phyloP scores from a whole-genome alignment of 1,140 invertebrate genomes.

The Dreissena polymorpha region DNA sequence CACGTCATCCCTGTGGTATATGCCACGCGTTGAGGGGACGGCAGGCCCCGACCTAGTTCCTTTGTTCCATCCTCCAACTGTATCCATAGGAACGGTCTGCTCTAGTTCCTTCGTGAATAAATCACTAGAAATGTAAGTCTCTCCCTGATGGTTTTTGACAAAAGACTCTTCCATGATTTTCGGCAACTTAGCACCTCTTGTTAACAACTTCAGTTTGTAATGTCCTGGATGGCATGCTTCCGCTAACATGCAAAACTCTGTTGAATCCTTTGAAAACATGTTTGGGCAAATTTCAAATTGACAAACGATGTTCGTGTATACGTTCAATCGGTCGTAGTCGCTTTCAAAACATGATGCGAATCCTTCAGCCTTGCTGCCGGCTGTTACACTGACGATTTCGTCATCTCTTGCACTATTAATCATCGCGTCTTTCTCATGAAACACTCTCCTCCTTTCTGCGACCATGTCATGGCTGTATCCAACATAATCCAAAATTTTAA shows the following conservation, averaged over 20 bases:
- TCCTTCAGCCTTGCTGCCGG: no score
- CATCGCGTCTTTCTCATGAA: background rate
- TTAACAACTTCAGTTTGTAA: background rate
- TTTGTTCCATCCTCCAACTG: slow-evolving; percentile 7
- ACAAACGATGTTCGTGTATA: background rate
- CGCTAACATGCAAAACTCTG: background rate
- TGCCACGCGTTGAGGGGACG: background rate
- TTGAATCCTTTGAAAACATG: background rate
- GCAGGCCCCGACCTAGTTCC: background rate
- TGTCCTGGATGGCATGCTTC: slow-evolving; percentile 17
- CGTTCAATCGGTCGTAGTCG: slow-evolving; percentile 1
- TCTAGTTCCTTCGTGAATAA: slow-evolving; percentile 12
- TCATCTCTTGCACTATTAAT: background rate
- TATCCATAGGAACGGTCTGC: background rate
- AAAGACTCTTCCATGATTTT: background rate
- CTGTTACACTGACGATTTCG: no score
- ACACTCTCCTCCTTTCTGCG: slow-evolving; percentile 2
- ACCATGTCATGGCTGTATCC: slow-evolving; percentile 9
- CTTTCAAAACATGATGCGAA: no score
- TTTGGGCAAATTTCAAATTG: background rate
- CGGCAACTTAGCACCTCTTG: no score
- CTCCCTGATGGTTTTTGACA: background rate
- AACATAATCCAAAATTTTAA: slow-evolving; percentile 1
- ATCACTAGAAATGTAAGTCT: slow-evolving; percentile 17
- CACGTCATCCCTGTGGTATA: slow-evolving; percentile 12